Evolutionary conservation across 2,888 invertebrate species (phyloP), one percentile per base, ranked within the genome.

Genomic region (Artemia sinica): DNA sequence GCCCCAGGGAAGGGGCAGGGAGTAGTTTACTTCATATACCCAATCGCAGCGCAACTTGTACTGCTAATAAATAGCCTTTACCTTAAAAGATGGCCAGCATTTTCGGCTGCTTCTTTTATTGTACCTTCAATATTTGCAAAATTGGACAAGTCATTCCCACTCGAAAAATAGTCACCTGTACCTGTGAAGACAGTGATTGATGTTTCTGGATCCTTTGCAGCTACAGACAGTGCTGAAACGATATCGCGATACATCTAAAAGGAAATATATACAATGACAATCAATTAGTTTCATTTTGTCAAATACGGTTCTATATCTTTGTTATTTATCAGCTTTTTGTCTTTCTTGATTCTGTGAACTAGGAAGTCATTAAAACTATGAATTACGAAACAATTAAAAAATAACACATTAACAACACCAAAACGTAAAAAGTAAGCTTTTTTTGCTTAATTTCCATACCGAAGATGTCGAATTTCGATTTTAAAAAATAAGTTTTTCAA

Each of bases 101-200:
- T 28, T 14, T 66, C 69, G 18, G 71, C 69, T 18, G 65, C 67
- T 48, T 71, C 69, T 12, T 49, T 11, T 5, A 69, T 11, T 13
- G 51, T 74, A 12, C 78, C 77, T 12, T 73, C 65, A 14, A 73
- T 70, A 74, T 71, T 74, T 70, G 75, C 76, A 74, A 82, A 82
- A 74, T 80, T 80, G 69, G 77, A 76, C 66, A 84, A 75, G 77
- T 93, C 91, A 80, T 90, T 91, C 11, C 94, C 93, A 77, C 90
- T 89, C 74, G 86, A 87, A 76, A 85, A 94, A 76, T 84, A 91
- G 72, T 87, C 84, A 11, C 90, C 91, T 66, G 81, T 80, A 1
- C 90, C 91, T 11, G 91, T 92, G 41, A 94, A 76, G 2, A 88
- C 88, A 52, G 88, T 84, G 41, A 88, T 80, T 13, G 82, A 80